Conservation (phyloP, 1,140 invertebrate species). For the Philotrypesis tridentata region DNA sequence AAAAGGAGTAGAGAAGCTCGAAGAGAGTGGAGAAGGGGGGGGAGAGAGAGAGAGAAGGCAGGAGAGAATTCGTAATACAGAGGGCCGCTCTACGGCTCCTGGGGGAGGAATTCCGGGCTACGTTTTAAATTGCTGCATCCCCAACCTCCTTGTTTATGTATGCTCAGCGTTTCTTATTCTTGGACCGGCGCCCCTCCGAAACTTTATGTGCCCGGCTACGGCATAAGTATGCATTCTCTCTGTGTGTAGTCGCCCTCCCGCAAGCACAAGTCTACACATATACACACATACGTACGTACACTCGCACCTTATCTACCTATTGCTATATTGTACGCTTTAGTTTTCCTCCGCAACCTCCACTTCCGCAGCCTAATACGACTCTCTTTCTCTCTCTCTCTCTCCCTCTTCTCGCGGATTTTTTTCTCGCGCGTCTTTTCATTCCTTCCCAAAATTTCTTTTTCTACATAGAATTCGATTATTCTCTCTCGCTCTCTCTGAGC, state of each 20-base stretch:
- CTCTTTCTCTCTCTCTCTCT: too few relatives aligned
- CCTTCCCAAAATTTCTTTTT: neutral
- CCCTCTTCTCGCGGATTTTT: constrained; percentile 7
- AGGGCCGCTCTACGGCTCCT: constrained; percentile 73
- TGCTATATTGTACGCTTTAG: neutral
- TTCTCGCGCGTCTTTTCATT: constrained; percentile 9
- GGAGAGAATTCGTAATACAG: constrained; percentile 73
- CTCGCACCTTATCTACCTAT: constrained; percentile 33
- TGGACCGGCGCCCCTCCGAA: constrained; percentile 63
- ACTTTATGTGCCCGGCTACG: constrained; percentile 71
- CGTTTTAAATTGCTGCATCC: constrained; percentile 76
- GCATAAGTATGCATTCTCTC: constrained; percentile 71
- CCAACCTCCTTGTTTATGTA: constrained; percentile 75
- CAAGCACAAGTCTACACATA: constrained; percentile 42
- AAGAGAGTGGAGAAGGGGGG: constrained; percentile 54
- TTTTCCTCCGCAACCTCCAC: constrained; percentile 3
- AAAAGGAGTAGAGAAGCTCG: constrained; percentile 29
- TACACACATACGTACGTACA: constrained; percentile 58
- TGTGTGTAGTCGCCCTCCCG: constrained; percentile 47
- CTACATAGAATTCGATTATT: constrained; percentile 7
- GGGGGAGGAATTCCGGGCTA: constrained; percentile 75
- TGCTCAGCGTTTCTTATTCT: constrained; percentile 74
- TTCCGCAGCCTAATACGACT: neutral
- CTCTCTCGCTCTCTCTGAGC: neutral
- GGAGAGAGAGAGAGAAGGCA: constrained; percentile 57